Evolutionary conservation across 2,797 vertebrate species (phyloP), one percentile per base, ranked within the genome.

Genomic region (Sebastes ruberrimus): DNA sequence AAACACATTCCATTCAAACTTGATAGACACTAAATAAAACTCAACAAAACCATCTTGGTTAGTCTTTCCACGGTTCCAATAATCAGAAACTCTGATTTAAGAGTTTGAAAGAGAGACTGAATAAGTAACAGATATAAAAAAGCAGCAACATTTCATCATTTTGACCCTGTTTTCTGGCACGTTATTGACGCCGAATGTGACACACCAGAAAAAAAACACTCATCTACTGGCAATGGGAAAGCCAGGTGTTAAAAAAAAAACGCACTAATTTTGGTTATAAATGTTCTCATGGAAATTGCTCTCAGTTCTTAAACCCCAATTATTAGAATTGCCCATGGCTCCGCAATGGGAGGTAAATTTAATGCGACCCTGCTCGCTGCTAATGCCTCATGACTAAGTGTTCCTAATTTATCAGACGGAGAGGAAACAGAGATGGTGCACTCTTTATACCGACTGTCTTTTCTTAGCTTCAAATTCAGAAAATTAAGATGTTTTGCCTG

Each of bases 301-400:
- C 46, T 87, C 69, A 56, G 74, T n/a, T 62, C 6, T 57, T 62
- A 59, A 78, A 78, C 5, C 73, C 60, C 46, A 68, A 64, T 79
- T 71, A 84, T 66, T 62, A 38, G 61, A 78, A 68, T 18, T 52
- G 53, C 71, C 22, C 9, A 42, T 32, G 76, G 74, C 74, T 69
- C 13, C 57, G 2, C 83, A 13, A 72, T 49, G 49, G 74, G 85
- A 81, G 79, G 79, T 67, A 67, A 73, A 86, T 81, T 75, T 61
- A 81, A 78, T 38, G 62, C 10, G 72, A 33, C 32, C 42, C 42
- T 66, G 76, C 63, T 76, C 8, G 13, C 30, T 30, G 53, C 68
- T 79, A 59, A 78, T 72, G 80, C 66, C 65, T 70, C 71, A 11
- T 22, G 42, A 52, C 63, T 85, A 74, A 89, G 84, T 63, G 63